Conservation (phyloP, 2,113 vertebrate genomes). For the Machaerirhynchus nigripectus region DNA sequence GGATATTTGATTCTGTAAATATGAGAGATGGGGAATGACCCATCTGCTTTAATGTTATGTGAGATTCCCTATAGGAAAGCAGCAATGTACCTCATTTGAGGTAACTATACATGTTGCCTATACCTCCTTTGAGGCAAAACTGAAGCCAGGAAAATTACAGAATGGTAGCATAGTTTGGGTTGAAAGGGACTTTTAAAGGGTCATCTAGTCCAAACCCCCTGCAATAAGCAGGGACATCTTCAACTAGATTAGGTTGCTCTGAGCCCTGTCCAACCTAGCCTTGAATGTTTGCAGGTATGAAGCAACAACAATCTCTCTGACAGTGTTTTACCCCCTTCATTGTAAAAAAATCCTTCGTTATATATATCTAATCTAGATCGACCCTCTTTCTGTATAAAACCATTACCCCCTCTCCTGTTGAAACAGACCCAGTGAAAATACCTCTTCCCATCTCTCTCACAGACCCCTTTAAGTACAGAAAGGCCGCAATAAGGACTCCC, state of each 20-base stretch:
- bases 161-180: background rate
- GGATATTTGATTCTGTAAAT: background rate
- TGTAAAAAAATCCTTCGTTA: background rate
- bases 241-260: background rate
- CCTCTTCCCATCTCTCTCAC: background rate
- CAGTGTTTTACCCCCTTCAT: background rate
- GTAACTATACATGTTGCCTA: background rate
- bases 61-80: background rate
- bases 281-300: background rate
- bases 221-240: background rate
- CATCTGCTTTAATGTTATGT: background rate
- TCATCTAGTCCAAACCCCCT: background rate
- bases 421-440: background rate
- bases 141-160: background rate
- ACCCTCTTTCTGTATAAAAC: background rate
- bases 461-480: background rate
- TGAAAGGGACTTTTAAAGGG: background rate
- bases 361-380: background rate
- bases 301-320: background rate
- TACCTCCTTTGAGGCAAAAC: background rate
- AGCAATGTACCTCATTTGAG: background rate
- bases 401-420: background rate
- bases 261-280: background rate
- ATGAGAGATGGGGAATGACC: background rate
- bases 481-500: background rate